These are phyloP conservation scores for Cercocebus atys DNA, from an alignment of 2,113 vertebrate species.

Conservation along the genomic window DNA sequence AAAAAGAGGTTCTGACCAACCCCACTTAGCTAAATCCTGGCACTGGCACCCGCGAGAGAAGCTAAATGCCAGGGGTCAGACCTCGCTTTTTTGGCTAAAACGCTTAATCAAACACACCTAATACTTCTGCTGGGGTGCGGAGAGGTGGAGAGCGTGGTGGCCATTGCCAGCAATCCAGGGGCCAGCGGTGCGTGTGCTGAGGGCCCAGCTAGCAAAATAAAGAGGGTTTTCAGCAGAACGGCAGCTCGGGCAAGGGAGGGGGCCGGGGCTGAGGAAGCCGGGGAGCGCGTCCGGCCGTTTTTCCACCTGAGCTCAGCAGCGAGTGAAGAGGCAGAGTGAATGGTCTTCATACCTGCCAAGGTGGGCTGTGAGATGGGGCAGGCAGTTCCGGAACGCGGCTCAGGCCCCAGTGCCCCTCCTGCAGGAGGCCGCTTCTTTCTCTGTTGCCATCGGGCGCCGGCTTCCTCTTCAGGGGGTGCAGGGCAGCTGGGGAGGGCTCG, in stretches of 20 bases:
- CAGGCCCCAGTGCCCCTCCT: background rate
- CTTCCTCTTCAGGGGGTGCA: background rate
- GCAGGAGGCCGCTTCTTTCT: background rate
- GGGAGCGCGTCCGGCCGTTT: background rate
- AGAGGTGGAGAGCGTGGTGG: background rate
- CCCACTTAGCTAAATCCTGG: slow-evolving; percentile 69
- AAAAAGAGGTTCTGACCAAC: slow-evolving; percentile 72
- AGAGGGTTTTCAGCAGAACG: slow-evolving; percentile 45
- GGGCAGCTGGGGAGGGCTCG: background rate
- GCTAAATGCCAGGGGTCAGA: slow-evolving; percentile 67
- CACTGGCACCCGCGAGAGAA: background rate
- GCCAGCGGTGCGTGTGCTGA: background rate
- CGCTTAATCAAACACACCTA: slow-evolving; percentile 71
- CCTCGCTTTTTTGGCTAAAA: slow-evolving; percentile 58
- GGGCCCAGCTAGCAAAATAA: slow-evolving; percentile 40
- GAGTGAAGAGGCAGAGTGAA: slow-evolving; percentile 12
- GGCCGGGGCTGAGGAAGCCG: background rate
- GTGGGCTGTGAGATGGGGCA: background rate
- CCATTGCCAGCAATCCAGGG: background rate
- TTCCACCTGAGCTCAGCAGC: background rate
- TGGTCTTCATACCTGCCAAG: background rate
- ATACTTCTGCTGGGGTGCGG: slow-evolving; percentile 49
- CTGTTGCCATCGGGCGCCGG: accelerated
- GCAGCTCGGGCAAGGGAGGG: background rate
- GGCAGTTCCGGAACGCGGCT: background rate